These are phyloP conservation scores for Lasioglossum calceatum DNA, from an alignment of 2,888 invertebrate species.

Conservation along the genomic window DNA sequence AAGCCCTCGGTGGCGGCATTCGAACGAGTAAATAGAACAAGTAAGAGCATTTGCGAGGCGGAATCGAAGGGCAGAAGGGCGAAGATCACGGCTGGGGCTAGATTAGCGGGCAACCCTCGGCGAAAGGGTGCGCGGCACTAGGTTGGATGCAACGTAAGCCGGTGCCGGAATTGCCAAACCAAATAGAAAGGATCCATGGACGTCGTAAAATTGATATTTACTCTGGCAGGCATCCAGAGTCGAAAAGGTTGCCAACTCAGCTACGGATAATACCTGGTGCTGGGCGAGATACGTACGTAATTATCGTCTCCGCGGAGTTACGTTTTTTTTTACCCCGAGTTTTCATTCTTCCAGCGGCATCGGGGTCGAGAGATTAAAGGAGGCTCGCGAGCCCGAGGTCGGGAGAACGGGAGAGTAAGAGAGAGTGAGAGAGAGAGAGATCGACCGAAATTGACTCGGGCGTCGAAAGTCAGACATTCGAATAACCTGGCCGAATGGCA, in stretches of 20 bases:
- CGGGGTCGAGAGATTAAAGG: conserved; percentile 43
- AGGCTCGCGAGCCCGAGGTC: conserved; percentile 13
- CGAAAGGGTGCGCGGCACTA: conserved; percentile 34
- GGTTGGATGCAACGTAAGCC: conserved; percentile 31
- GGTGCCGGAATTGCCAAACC: conserved; percentile 46
- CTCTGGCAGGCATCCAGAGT: conserved; percentile 75
- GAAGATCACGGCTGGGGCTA: background rate
- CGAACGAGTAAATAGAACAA: background rate
- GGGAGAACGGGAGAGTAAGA: background rate
- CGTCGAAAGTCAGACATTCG: conserved; percentile 44
- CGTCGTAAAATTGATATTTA: conserved; percentile 78
- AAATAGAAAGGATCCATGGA: conserved; percentile 68
- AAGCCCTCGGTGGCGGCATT: background rate
- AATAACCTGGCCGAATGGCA: conserved; percentile 39
- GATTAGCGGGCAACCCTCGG: conserved; percentile 23
- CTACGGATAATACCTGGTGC: conserved; percentile 53
- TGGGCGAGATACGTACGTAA: conserved; percentile 44
- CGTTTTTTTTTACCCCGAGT: conserved; percentile 18
- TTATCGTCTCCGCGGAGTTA: conserved; percentile 50
- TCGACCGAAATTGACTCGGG: conserved; percentile 46
- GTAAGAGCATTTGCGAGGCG: conserved; percentile 5
- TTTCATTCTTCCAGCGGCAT: conserved; percentile 13
- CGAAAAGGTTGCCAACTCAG: conserved; percentile 69
- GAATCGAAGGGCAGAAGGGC: background rate
- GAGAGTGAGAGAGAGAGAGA: background rate